A percentile compares a stretch with the other conserved stretches of the same genome.
These are phyloP conservation scores for Calephelis virginiensis DNA, from an alignment of 1,140 invertebrate genomes.

Conservation along the genomic window DNA sequence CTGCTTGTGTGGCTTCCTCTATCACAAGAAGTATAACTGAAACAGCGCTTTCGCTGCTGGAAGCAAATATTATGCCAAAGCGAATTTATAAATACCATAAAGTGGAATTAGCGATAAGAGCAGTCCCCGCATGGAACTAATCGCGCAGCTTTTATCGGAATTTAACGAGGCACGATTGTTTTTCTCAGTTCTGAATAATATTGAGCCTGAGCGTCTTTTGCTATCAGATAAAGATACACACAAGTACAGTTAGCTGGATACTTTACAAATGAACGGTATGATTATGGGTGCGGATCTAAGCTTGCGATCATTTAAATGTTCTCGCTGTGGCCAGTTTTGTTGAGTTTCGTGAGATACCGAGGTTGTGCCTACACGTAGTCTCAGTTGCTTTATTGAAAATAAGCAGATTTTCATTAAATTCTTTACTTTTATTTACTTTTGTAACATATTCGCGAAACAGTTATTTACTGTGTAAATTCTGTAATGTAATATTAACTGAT, in stretches of 20 bases:
- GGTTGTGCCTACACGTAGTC: background rate
- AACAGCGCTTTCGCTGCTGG: background rate
- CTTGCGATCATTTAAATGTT: slow-evolving; percentile 72
- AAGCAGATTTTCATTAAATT: no score
- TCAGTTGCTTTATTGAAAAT: slow-evolving; percentile 8
- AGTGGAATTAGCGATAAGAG: slow-evolving; percentile 47
- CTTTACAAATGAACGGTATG: slow-evolving; percentile 70
- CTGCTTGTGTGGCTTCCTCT: no score
- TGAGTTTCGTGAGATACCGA: slow-evolving; percentile 18
- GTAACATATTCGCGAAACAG: no score
- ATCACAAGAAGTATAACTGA: background rate
- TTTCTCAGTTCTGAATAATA: slow-evolving; percentile 77
- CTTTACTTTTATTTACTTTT: no score
- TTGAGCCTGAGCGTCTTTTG: slow-evolving; percentile 57
- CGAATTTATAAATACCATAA: slow-evolving; percentile 43
- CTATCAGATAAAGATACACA: slow-evolving; percentile 73
- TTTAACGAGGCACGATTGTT: slow-evolving; percentile 76
- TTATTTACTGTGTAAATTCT: no score
- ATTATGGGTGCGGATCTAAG: slow-evolving; percentile 68
- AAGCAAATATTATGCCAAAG: slow-evolving; percentile 27
- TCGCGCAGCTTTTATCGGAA: slow-evolving; percentile 61
- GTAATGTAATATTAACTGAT: no score
- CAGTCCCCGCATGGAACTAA: slow-evolving; percentile 53
- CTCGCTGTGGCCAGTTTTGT: slow-evolving; percentile 48
- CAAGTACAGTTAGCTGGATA: slow-evolving; percentile 63